Evolutionary conservation across 2,113 vertebrate species (phyloP).

Genomic region (Poecile atricapillus): DNA sequence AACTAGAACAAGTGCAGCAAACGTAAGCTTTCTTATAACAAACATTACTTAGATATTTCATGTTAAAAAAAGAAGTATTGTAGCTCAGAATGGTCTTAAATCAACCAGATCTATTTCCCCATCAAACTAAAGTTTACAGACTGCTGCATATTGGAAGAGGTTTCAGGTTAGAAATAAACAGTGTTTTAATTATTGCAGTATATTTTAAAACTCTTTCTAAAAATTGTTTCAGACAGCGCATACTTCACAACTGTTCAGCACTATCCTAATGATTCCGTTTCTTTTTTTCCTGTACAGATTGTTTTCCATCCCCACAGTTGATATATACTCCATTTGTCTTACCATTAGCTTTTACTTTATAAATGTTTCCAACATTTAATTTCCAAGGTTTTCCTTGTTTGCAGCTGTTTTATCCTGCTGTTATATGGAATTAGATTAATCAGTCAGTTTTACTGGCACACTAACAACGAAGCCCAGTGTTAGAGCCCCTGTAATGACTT

Average conservation of each 20-base stretch:
- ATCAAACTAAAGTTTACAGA: background rate
- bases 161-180: background rate
- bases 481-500: slow-evolving; percentile 43
- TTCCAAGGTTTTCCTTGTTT: slow-evolving; percentile 39
- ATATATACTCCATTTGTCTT: slow-evolving; percentile 17
- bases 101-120: background rate
- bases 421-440: slow-evolving; percentile 39
- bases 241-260: background rate
- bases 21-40: background rate
- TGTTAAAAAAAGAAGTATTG: background rate
- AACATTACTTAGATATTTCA: background rate
- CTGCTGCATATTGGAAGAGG: background rate
- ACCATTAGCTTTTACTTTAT: slow-evolving; percentile 39
- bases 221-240: background rate
- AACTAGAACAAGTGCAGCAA: background rate
- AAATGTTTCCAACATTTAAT: slow-evolving; percentile 62
- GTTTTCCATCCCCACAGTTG: slow-evolving; percentile 25
- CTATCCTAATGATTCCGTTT: background rate
- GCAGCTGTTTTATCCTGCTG: slow-evolving; percentile 51
- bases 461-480: slow-evolving; percentile 43
- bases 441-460: slow-evolving; percentile 49
- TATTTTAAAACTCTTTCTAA: background rate
- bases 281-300: slow-evolving; percentile 16
- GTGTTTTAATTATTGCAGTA: background rate
- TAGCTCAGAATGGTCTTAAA: background rate